Conservation (phyloP, 2,797 vertebrate species). For the Salmo trutta region DNA sequence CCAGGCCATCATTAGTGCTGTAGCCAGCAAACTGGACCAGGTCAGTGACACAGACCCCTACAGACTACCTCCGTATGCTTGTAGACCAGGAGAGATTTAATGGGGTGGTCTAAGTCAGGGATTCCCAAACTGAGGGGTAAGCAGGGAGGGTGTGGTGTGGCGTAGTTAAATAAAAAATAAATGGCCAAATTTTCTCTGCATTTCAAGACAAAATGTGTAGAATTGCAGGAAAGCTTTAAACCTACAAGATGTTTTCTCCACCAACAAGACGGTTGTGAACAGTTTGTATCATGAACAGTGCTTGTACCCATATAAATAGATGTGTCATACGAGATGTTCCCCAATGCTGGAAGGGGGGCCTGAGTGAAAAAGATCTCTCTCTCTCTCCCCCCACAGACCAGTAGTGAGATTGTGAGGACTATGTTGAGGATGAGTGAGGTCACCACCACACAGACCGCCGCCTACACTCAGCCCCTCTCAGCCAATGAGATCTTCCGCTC, state of each 20-base stretch:
- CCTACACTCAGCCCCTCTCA: conserved; percentile 87
- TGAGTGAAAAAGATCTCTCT: no score
- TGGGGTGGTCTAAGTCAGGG: background rate
- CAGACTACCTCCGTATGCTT: background rate
- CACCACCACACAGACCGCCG: conserved; percentile 81
- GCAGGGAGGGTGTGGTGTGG: no score
- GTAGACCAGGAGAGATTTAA: no score
- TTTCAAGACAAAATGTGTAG: no score
- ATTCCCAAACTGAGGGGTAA: no score
- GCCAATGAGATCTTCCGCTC: conserved; percentile 94
- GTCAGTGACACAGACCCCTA: conserved; percentile 59
- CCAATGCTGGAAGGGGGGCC: no score
- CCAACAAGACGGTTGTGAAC: no score
- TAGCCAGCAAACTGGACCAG: conserved; percentile 94
- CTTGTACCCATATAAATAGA: background rate
- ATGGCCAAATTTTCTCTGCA: no score
- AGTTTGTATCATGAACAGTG: background rate
- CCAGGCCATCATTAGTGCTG: conserved; percentile 88
- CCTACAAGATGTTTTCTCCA: no score
- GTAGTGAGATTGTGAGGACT: conserved; percentile 93
- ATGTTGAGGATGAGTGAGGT: conserved; percentile 98
- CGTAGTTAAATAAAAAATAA: no score
- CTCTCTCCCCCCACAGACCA: conserved; percentile 73
- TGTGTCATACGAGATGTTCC: no score
- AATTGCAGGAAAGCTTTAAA: no score